Evolutionary conservation across 2,797 vertebrate genomes (phyloP).

Genomic region (Pangasius larnaudii): DNA sequence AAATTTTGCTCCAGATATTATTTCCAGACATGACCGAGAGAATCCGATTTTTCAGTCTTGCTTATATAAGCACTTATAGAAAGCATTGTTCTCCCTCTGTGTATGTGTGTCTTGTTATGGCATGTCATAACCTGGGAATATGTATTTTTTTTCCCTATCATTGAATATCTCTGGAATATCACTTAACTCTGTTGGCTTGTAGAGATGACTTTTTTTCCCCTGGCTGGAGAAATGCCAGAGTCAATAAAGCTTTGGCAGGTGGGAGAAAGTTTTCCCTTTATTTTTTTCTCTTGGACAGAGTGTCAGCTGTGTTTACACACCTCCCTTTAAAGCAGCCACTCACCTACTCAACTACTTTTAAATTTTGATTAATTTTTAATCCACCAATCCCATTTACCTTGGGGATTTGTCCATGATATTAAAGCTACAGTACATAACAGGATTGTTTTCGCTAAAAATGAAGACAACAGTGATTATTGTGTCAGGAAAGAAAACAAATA

Average conservation of each 20-base stretch:
- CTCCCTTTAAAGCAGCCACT: slow-evolving; percentile 50
- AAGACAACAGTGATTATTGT: background rate
- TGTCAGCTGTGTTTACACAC: slow-evolving; percentile 67
- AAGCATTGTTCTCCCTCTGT: background rate
- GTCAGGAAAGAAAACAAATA: background rate
- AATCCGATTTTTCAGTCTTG: background rate
- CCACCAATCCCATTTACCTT: background rate
- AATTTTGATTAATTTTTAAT: slow-evolving; percentile 24
- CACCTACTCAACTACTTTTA: slow-evolving; percentile 43
- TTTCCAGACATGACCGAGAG: background rate
- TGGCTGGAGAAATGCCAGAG: slow-evolving; percentile 27
- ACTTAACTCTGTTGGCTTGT: slow-evolving; percentile 18
- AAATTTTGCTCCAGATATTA: background rate
- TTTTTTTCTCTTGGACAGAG: slow-evolving; percentile 46
- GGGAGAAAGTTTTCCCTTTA: slow-evolving; percentile 42
- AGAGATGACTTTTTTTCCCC: slow-evolving; percentile 31
- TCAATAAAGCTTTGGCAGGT: slow-evolving; percentile 45
- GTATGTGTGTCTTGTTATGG: background rate
- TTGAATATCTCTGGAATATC: slow-evolving; percentile 25
- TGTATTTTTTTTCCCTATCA: slow-evolving; percentile 1
- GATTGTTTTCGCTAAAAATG: background rate
- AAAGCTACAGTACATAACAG: background rate
- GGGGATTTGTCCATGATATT: background rate
- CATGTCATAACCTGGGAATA: slow-evolving; percentile 4
- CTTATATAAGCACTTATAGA: background rate